Evolutionary conservation across 2,888 invertebrate species (phyloP).

Genomic region (Eupeodes luniger): DNA sequence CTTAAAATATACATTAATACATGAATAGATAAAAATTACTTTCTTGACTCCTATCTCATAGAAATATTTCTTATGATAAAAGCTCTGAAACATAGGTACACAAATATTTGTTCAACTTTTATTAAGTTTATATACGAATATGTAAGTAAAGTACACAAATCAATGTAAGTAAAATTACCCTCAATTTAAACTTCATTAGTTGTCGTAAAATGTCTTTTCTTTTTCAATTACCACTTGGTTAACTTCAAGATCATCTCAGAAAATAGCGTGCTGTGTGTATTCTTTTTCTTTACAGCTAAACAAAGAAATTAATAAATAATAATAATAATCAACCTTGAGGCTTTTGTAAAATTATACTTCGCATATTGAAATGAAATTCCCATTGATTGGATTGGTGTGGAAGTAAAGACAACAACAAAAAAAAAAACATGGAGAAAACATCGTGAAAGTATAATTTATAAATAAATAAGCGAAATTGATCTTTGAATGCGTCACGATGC

Average conservation of each 20-base stretch:
- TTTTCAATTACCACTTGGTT: neutral
- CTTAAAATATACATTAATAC: no score
- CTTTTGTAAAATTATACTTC: constrained; percentile 15
- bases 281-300: no score
- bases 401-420: neutral
- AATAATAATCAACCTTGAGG: constrained; percentile 16
- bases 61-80: no score
- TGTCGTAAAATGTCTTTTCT: neutral
- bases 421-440: neutral
- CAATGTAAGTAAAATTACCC: neutral
- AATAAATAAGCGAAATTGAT: constrained; percentile 24
- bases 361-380: neutral
- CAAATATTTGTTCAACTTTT: no score
- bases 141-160: no score
- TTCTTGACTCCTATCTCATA: no score
- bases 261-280: no score
- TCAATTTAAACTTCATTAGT: neutral
- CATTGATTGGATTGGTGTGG: constrained; percentile 1
- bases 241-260: neutral
- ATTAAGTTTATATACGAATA: no score
- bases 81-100: no score
- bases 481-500: constrained; percentile 23
- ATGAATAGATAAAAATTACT: no score
- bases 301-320: neutral
- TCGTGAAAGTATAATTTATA: constrained; percentile 26